Evolutionary conservation across 2,113 vertebrate species (phyloP).

Genomic region (Gobio gobio): DNA sequence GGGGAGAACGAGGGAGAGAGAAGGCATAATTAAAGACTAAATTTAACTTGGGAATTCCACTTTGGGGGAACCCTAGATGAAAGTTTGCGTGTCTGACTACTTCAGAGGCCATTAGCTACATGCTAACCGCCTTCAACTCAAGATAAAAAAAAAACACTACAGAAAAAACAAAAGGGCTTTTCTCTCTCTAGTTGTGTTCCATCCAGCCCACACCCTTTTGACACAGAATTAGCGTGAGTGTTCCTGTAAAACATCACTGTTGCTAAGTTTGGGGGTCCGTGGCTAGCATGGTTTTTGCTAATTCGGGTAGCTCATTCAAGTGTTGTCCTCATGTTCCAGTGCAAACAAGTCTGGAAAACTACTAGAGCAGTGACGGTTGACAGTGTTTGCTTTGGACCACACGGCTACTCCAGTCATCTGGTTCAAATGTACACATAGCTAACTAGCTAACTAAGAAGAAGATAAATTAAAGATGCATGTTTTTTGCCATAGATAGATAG

Average conservation of each 20-base stretch:
- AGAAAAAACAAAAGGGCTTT: slow-evolving; percentile 33
- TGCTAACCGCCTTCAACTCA: slow-evolving; percentile 56
- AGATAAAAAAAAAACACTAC: slow-evolving; percentile 58
- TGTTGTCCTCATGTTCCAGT: slow-evolving; percentile 33
- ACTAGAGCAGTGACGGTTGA: slow-evolving; percentile 38
- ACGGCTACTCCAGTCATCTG: slow-evolving; percentile 20
- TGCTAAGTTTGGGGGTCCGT: slow-evolving; percentile 7
- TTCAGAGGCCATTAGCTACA: slow-evolving; percentile 59
- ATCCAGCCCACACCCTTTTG: background rate
- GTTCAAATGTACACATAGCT: background rate
- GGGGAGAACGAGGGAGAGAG: slow-evolving; percentile 12
- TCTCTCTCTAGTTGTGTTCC: slow-evolving; percentile 7
- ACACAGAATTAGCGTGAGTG: background rate
- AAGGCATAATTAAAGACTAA: slow-evolving; percentile 62
- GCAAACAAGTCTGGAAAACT: slow-evolving; percentile 53
- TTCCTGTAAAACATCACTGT: slow-evolving; percentile 16
- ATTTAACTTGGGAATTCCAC: slow-evolving; percentile 66
- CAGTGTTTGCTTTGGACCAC: slow-evolving; percentile 18
- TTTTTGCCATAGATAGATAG: too few species aligned
- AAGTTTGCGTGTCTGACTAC: slow-evolving; percentile 68
- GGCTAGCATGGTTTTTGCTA: background rate
- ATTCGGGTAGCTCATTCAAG: background rate
- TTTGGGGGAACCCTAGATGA: slow-evolving; percentile 37
- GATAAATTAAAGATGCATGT: background rate
- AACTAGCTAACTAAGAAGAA: background rate